Evolutionary conservation across 2,797 vertebrate genomes (phyloP).

Genomic region (Acridotheres tristis): DNA sequence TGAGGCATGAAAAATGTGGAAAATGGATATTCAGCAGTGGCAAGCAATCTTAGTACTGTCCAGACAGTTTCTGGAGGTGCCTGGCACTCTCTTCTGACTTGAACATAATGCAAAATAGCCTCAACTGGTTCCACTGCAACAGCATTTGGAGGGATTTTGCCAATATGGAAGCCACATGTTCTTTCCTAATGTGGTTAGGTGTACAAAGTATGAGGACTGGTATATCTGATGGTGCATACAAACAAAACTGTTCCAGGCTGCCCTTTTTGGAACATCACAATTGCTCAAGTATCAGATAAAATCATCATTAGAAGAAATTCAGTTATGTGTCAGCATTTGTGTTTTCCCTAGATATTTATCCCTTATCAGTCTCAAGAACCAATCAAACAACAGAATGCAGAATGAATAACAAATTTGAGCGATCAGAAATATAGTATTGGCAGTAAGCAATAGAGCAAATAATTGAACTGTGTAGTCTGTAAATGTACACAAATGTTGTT

Average conservation of each 20-base stretch:
- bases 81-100: not conserved
- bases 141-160: not conserved
- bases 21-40: not conserved
- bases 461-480: not conserved
- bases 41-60: not conserved
- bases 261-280: not conserved
- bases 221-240: not conserved
- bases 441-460: not conserved
- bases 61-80: not conserved
- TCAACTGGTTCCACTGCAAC: not conserved
- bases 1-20: not conserved
- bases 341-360: not conserved
- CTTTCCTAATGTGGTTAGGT: not conserved
- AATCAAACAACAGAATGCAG: not conserved
- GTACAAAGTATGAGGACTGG: not conserved
- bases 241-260: not conserved
- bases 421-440: not conserved
- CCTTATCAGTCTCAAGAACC: not conserved
- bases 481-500: not conserved
- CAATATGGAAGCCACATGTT: fast-evolving
- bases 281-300: not conserved
- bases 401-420: not conserved
- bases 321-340: not conserved
- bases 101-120: not conserved
- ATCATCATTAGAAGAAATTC: not conserved